Conservation (phyloP, 2,797 vertebrate genomes). For the Pseudomugil gertrudae region DNA sequence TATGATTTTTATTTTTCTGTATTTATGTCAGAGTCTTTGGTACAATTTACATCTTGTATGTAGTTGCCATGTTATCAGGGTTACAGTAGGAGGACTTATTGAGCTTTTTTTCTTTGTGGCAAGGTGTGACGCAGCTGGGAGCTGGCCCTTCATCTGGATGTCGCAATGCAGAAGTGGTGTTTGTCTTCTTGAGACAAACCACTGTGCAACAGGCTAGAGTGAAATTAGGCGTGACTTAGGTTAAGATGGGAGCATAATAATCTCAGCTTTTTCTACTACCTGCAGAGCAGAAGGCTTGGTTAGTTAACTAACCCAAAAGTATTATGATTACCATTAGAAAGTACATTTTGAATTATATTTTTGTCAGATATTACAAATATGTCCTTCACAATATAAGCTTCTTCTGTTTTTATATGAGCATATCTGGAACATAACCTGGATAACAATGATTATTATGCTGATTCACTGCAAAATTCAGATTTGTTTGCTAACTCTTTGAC, state of each 20-base stretch:
- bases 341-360: too few species aligned
- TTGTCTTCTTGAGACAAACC: conserved; percentile 9
- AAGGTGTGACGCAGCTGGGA: conserved; percentile 46
- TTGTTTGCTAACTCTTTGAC: too few species aligned
- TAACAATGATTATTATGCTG: too few species aligned
- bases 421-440: too few species aligned
- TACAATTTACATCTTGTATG: background rate
- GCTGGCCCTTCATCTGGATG: conserved; percentile 46
- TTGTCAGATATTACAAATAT: too few species aligned
- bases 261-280: background rate
- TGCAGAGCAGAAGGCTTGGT: background rate
- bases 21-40: background rate
- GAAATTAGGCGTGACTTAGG: background rate
- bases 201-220: conserved; percentile 51
- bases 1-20: too few species aligned
- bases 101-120: conserved; percentile 1
- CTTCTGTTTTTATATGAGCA: too few species aligned
- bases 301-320: background rate
- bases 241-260: background rate
- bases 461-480: too few species aligned
- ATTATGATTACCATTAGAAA: too few species aligned
- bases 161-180: conserved; percentile 69
- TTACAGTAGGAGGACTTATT: background rate
- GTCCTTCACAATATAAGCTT: too few species aligned
- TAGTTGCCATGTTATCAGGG: too few species aligned